Conservation (phyloP, 1,140 invertebrate species). For the Monochamus saltuarius region DNA sequence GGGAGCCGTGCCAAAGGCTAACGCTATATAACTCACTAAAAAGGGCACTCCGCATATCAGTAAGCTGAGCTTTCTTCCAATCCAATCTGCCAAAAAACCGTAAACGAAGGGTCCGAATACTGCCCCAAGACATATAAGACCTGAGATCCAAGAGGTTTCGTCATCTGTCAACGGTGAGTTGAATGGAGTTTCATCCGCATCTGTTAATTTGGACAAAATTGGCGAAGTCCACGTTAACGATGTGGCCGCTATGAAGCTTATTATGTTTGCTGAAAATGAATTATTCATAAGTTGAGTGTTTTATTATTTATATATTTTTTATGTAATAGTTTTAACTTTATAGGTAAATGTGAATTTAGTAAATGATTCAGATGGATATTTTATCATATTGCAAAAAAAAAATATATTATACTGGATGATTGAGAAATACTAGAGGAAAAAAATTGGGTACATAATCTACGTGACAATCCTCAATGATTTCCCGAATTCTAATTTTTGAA, state of each 20-base stretch:
- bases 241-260: constrained; percentile 31
- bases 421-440: too few relatives aligned
- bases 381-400: too few relatives aligned
- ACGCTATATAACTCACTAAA: constrained; percentile 23
- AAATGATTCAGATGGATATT: too few relatives aligned
- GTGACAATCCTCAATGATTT: too few relatives aligned
- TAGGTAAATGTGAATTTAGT: too few relatives aligned
- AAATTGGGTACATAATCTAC: too few relatives aligned
- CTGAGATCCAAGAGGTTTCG: constrained; percentile 37
- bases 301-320: too few relatives aligned
- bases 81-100: constrained; percentile 48
- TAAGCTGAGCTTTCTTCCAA: constrained; percentile 54
- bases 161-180: constrained; percentile 32
- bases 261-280: constrained; percentile 29
- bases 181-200: constrained; percentile 32
- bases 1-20: constrained; percentile 67
- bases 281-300: too few relatives aligned
- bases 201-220: constrained; percentile 30
- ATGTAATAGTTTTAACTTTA: too few relatives aligned
- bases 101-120: constrained; percentile 52
- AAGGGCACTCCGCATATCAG: constrained; percentile 50
- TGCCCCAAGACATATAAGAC: constrained; percentile 76
- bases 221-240: constrained; percentile 41
- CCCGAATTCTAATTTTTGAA: too few relatives aligned
- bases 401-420: too few relatives aligned